phyloP scores from a whole-genome alignment of 2,113 vertebrate genomes.

The Butorides virescens region DNA sequence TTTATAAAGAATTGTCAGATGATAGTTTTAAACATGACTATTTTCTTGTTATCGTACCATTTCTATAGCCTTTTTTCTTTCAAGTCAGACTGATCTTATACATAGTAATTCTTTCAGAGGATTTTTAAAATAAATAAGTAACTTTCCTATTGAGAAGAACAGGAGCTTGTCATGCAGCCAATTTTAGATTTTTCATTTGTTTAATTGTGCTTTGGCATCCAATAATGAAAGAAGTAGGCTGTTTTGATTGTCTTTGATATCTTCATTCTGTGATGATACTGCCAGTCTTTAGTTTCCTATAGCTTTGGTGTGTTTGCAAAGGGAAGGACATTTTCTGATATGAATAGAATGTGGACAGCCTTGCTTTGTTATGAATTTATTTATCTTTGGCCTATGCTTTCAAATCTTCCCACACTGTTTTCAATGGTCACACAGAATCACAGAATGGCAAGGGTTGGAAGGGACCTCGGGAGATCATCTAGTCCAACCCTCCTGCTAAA shows the following conservation, averaged over 20 bases:
- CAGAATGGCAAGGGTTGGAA: no score
- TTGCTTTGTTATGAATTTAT: neutral
- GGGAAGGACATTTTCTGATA: neutral
- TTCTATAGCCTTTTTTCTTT: neutral
- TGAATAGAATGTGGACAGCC: neutral
- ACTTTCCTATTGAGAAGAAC: neutral
- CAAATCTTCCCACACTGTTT: neutral
- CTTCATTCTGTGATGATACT: neutral
- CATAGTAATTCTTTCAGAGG: neutral
- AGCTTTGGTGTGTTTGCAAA: neutral
- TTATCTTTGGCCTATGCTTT: neutral
- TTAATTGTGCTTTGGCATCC: neutral
- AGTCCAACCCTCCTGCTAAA: no score
- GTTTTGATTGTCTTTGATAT: neutral
- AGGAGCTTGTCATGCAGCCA: neutral
- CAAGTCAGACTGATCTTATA: neutral
- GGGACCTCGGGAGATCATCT: no score
- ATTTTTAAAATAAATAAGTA: neutral
- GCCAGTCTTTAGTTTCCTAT: neutral
- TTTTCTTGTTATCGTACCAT: neutral
- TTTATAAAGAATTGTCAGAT: neutral
- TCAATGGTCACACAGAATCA: neutral
- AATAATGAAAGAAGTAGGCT: neutral
- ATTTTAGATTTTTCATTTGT: neutral
- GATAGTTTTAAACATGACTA: neutral